Conservation (phyloP, 2,888 invertebrate genomes). For the Zygaena filipendulae region DNA sequence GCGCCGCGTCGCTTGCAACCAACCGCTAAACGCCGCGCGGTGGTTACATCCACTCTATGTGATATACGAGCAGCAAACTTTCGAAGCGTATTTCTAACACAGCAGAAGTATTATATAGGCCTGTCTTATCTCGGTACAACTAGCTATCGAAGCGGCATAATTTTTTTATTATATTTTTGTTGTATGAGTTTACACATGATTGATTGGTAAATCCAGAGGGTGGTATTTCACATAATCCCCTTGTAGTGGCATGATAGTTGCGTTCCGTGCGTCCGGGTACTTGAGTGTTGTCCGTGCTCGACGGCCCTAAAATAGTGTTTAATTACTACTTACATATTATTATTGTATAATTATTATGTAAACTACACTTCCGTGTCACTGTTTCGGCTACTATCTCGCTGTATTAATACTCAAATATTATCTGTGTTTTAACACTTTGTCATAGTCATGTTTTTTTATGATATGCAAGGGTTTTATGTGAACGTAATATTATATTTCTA, state of each 20-base stretch:
- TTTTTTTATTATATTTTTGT: too few relatives aligned
- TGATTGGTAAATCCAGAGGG: too few relatives aligned
- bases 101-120: slow-evolving; percentile 17
- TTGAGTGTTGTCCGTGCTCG: too few relatives aligned
- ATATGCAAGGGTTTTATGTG: slow-evolving; percentile 30
- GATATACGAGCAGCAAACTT: slow-evolving; percentile 50
- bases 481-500: slow-evolving; percentile 9
- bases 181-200: too few relatives aligned
- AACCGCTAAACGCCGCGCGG: slow-evolving; percentile 17
- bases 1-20: slow-evolving; percentile 17
- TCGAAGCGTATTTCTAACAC: too few relatives aligned
- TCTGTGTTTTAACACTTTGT: slow-evolving; percentile 36
- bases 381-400: slow-evolving; percentile 41
- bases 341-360: too few relatives aligned
- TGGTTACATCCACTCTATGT: slow-evolving; percentile 16
- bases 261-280: not conserved
- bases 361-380: too few relatives aligned
- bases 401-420: slow-evolving; percentile 19
- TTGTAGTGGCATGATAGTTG: slow-evolving; percentile 62
- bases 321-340: too few relatives aligned
- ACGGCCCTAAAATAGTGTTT: too few relatives aligned
- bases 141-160: too few relatives aligned
- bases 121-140: too few relatives aligned
- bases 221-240: slow-evolving; percentile 55
- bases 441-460: slow-evolving; percentile 28